These are phyloP conservation scores for Galaxias olidus DNA, from an alignment of 2,797 vertebrate species.

Conservation along the genomic window DNA sequence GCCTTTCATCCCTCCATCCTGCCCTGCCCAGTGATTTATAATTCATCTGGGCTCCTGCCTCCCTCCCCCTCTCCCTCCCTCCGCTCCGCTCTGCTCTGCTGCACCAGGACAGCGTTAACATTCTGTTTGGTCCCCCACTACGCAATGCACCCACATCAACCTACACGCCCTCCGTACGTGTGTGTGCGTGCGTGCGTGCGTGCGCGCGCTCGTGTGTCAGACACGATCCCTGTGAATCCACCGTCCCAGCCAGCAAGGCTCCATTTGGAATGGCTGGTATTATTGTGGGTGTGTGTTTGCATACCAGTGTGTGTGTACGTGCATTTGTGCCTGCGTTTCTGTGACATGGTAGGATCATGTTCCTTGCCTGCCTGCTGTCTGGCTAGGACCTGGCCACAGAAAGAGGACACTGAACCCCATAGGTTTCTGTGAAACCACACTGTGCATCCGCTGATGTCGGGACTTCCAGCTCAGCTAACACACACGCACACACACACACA, in stretches of 20 bases:
- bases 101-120: conserved; percentile 75
- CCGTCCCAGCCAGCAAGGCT: conserved; percentile 51
- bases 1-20: conserved; percentile 65
- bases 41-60: conserved; percentile 78
- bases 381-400: not conserved
- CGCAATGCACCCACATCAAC: conserved; percentile 54
- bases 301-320: conserved; percentile 51
- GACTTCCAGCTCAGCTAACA: not conserved
- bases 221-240: conserved; percentile 42
- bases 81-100: conserved; percentile 62
- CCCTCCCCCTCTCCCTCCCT: conserved; percentile 13
- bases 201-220: conserved; percentile 22
- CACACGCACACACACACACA: not conserved
- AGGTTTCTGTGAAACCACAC: too few species aligned
- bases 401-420: too few species aligned
- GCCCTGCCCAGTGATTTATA: conserved; percentile 79
- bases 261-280: conserved; percentile 54
- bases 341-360: conserved; percentile 2
- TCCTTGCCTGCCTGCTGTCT: conserved; percentile 22
- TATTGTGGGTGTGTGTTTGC: conserved; percentile 38
- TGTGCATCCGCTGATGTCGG: not conserved
- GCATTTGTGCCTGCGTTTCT: not conserved
- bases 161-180: not conserved
- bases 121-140: conserved; percentile 72
- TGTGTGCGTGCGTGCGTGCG: not conserved